Conservation (phyloP, 1,140 invertebrate species). For the Melipona quadrifasciata region DNA sequence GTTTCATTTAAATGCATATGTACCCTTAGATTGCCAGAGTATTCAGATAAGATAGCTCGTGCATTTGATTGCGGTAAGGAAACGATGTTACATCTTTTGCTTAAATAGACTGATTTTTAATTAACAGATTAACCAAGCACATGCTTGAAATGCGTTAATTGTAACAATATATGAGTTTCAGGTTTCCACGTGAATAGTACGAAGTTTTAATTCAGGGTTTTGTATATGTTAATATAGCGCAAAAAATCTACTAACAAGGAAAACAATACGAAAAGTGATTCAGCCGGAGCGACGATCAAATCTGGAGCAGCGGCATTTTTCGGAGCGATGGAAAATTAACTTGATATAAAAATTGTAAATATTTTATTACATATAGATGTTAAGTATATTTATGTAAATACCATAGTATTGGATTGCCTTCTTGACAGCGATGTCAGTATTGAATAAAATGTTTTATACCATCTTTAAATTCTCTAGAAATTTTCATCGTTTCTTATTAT, state of each 20-base stretch:
- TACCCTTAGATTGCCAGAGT: slow-evolving; percentile 52
- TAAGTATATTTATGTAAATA: slow-evolving; percentile 55
- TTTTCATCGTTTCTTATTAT: background rate
- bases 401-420: slow-evolving; percentile 31
- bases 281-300: slow-evolving; percentile 81
- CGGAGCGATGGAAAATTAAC: slow-evolving; percentile 87
- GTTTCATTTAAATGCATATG: slow-evolving; percentile 23
- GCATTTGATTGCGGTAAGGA: slow-evolving; percentile 54
- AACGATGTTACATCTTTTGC: slow-evolving; percentile 29
- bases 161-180: background rate
- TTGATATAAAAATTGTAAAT: slow-evolving; percentile 46
- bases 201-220: background rate
- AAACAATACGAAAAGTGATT: slow-evolving; percentile 74
- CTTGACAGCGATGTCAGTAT: slow-evolving; percentile 19
- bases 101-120: slow-evolving; percentile 2
- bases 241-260: slow-evolving; percentile 74
- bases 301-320: slow-evolving; percentile 89
- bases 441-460: slow-evolving; percentile 48
- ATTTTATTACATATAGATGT: slow-evolving; percentile 19
- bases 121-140: slow-evolving; percentile 1
- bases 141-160: background rate
- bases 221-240: slow-evolving; percentile 62
- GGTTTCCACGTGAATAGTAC: background rate
- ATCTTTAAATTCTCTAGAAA: background rate
- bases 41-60: slow-evolving; percentile 47